phyloP scores from a whole-genome alignment of 2,888 invertebrate species.

The Idaea dimidiata region DNA sequence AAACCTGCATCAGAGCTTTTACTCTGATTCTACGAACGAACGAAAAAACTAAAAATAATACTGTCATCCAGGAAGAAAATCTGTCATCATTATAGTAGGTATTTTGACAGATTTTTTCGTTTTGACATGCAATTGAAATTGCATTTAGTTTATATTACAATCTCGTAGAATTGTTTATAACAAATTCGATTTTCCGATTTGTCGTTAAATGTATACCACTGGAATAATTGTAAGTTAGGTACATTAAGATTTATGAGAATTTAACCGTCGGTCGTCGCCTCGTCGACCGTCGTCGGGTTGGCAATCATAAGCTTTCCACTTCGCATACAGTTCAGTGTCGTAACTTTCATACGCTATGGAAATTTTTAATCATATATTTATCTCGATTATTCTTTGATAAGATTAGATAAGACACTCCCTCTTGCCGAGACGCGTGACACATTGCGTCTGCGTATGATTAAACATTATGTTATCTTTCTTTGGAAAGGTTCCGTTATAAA shows the following conservation, averaged over 20 bases:
- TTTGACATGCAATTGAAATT: too few species aligned
- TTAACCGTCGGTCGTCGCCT: neutral
- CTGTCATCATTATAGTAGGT: too few species aligned
- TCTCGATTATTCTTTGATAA: constrained; percentile 60
- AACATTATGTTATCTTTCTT: constrained; percentile 46
- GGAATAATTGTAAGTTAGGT: too few species aligned
- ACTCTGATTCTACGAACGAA: too few species aligned
- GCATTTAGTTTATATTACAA: too few species aligned
- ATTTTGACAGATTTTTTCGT: too few species aligned
- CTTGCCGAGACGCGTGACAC: constrained; percentile 58
- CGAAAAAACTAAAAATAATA: too few species aligned
- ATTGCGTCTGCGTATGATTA: constrained; percentile 49
- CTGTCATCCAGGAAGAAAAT: too few species aligned
- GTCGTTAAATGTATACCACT: neutral
- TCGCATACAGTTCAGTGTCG: constrained; percentile 35
- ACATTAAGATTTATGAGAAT: neutral
- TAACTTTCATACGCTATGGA: constrained; percentile 51
- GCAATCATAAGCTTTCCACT: constrained; percentile 18
- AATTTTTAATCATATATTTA: constrained; percentile 63
- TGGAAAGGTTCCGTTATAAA: constrained; percentile 37
- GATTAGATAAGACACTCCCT: constrained; percentile 67
- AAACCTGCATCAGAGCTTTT: too few species aligned
- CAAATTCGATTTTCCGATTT: constrained; percentile 5
- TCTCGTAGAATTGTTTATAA: neutral
- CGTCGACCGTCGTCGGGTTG: neutral